A percentile compares a stretch with the other conserved stretches of the same genome.
Conservation (phyloP, 2,113 vertebrate genomes). For the Pionites leucogaster region DNA sequence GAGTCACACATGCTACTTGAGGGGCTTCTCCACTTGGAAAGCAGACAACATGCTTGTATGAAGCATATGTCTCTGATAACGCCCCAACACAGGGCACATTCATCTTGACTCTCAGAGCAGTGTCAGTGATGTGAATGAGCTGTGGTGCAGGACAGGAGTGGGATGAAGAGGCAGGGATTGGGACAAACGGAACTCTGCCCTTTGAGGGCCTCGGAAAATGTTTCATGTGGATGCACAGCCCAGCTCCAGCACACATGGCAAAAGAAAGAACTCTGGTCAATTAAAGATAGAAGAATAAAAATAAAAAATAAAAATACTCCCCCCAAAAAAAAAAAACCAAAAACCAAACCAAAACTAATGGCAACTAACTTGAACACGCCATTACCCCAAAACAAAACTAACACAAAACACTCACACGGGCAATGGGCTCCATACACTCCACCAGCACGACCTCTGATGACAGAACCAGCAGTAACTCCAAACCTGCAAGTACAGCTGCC, state of each 20-base stretch:
- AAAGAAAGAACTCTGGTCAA: not conserved
- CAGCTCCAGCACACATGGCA: accelerated
- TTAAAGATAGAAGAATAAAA: not conserved
- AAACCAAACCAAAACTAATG: not conserved
- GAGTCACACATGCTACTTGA: accelerated
- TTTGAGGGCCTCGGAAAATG: not conserved
- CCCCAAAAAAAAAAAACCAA: too few relatives aligned
- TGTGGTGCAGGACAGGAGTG: accelerated
- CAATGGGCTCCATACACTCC: not conserved
- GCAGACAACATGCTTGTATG: not conserved
- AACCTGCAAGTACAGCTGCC: not conserved
- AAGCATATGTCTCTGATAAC: too few relatives aligned
- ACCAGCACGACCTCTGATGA: not conserved
- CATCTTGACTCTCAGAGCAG: accelerated
- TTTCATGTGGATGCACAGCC: not conserved
- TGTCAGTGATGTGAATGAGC: accelerated
- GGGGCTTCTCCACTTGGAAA: not conserved
- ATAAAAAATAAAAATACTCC: not conserved
- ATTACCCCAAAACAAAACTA: not conserved
- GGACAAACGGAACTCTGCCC: not conserved
- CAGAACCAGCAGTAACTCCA: not conserved
- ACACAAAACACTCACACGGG: not conserved
- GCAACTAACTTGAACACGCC: not conserved
- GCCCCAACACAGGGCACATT: accelerated
- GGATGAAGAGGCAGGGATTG: not conserved